Base-by-base conservation (phyloP, 2,113 vertebrate species). In the Proteles cristata region DNA sequence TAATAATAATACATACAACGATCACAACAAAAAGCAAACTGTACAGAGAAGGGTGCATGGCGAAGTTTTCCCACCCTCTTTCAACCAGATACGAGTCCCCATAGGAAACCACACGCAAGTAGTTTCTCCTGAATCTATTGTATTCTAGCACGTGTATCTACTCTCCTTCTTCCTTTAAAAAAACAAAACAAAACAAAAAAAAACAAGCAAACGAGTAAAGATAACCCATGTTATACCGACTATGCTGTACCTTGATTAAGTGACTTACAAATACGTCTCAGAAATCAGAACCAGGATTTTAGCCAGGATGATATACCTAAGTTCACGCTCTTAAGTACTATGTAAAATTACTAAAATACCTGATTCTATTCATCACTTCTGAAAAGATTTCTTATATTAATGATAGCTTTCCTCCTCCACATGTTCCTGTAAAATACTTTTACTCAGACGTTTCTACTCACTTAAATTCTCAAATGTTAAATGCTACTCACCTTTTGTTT, bases 381-480 rank as follows among this genome's bases (percentile, higher is more conserved):
- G 16, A 86, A 45, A n/a, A 28, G 28, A 95, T n/a, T 96, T 94
- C 15, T 80, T 31, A 65, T 53, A 83, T 25, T 69, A 86, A 95
- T 1, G 9, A 19, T 25, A 69, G 48, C 1, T 79, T 74, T 90
- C 68, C 11, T 90, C 79, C 35, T 80, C 53, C 23, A 88, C 23
- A 53, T 0, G 71, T 3, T 6, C 16, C 35, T 0, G 0, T 12
- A 8, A 90, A 91, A 43, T 28, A 69, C 2, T 17, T 66, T 39
- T 77, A 84, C 83, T 74, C 39, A 88, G 7, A 88, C 11, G 17
- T 11, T 73, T 68, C 61, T 90, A 69, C 15, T 93, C 5, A 8
- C 17, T 83, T 79, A 81, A 90, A 92, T 48, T 65, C 55, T 50
- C 65, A 43, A 73, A 43, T 58, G 15, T 26, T 92, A 90, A 79